Base-by-base conservation (phyloP, 2,113 vertebrate species). In the Toxostoma redivivum region DNA sequence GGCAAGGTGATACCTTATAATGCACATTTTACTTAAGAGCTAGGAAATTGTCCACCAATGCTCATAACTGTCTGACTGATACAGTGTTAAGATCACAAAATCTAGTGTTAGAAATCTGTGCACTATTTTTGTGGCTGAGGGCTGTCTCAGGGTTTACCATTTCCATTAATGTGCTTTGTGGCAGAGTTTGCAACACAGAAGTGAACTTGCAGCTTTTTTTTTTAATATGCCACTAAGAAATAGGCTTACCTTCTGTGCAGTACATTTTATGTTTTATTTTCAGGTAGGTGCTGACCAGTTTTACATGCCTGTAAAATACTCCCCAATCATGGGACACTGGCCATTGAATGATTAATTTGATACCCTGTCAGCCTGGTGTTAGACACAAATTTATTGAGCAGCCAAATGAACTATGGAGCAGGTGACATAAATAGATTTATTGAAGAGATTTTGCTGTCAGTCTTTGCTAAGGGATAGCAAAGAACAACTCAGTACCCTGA, bases 381-480 rank as follows among this genome's bases (percentile, higher is more conserved):
- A 35, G 56, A 21, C 62, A 50, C 23, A 70, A 47, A 77, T 86
- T 65, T 62, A 30, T 81, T 78, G 64, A 91, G 19, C 42, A 38
- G 11, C 71, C 69, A 74, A 57, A 54, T 70, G 5, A 91, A 35
- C 38, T 47, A 19, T 66, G 74, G 44, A 70, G 11, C 17, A 81
- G 44, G 15, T 54, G 60, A 53, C 16, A 48, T 27, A 72, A 51
- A 83, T 28, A 83, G 40, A 48, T 83, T 95, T 92, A 67, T 53
- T 92, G 12, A 70, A 16, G 70, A 82, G 48, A 18, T 92, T 84
- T 96, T 95, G 35, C 60, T 90, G 19, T 69, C 45, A 65, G 12
- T 38, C 51, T 77, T 83, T 90, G 69, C 60, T 74, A 42, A 71
- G 7, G 21, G 17, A 12, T 47, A 31, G 38, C 42, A 61, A 67